Conservation (phyloP, 2,888 invertebrate genomes). For the Eulithis testata region DNA sequence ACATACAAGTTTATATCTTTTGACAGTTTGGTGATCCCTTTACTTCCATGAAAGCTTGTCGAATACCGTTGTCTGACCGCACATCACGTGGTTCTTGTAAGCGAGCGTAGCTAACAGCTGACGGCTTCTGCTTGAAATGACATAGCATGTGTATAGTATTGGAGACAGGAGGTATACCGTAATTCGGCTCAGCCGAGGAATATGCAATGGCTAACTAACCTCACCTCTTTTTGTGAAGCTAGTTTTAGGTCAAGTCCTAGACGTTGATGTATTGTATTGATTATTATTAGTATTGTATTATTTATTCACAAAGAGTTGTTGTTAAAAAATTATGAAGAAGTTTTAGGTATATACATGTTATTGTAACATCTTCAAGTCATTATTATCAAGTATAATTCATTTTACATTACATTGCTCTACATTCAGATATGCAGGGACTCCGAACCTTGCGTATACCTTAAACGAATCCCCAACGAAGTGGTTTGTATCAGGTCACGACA, state of each 20-base stretch:
- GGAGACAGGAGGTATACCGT: slow-evolving; percentile 20
- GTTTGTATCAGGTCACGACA: background rate
- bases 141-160: slow-evolving; percentile 17
- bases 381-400: too few relatives aligned
- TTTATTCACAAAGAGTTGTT: too few relatives aligned
- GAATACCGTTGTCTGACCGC: slow-evolving; percentile 31
- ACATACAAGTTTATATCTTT: background rate
- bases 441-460: too few relatives aligned
- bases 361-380: too few relatives aligned
- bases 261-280: too few relatives aligned
- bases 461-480: too few relatives aligned
- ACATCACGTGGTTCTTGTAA: slow-evolving; percentile 24
- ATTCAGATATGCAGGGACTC: too few relatives aligned
- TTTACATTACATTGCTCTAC: too few relatives aligned
- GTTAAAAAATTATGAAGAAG: too few relatives aligned
- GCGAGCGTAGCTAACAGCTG: slow-evolving; percentile 36
- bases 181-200: slow-evolving; percentile 16
- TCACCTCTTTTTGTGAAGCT: slow-evolving; percentile 11
- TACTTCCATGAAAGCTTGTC: slow-evolving; percentile 35
- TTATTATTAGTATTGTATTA: too few relatives aligned
- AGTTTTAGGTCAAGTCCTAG: too few relatives aligned
- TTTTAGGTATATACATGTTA: too few relatives aligned
- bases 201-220: slow-evolving; percentile 6
- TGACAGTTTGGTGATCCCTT: slow-evolving; percentile 17
- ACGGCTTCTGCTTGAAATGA: slow-evolving; percentile 27